These are phyloP conservation scores for Acrossocheilus fasciatus DNA, from an alignment of 2,797 vertebrate species.

Conservation along the genomic window DNA sequence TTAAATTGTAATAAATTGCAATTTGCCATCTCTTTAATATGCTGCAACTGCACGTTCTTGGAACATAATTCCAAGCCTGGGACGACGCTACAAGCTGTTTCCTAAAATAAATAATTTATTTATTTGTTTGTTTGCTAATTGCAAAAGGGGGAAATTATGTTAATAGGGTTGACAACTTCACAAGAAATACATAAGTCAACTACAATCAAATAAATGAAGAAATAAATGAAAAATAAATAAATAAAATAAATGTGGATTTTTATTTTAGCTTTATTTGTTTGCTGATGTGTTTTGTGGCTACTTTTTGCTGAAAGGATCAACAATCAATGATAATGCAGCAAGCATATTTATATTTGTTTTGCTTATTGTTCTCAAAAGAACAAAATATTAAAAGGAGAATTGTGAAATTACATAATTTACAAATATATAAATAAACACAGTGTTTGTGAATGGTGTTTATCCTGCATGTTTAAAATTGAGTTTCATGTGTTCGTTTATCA, in stretches of 20 bases:
- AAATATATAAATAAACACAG: background rate
- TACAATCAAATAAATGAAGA: background rate
- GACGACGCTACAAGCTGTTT: background rate
- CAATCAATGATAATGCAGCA: background rate
- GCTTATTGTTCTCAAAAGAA: slow-evolving; percentile 9
- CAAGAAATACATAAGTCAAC: too few species aligned
- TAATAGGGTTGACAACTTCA: too few species aligned
- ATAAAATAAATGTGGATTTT: background rate
- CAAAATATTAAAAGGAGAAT: background rate
- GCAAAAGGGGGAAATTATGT: background rate
- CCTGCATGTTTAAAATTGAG: background rate
- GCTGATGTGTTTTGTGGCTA: background rate
- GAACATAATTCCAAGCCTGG: background rate
- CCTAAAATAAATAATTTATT: background rate
- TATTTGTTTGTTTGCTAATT: background rate
- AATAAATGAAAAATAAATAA: background rate
- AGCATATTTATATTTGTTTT: background rate
- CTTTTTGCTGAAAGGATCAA: background rate
- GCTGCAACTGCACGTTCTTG: background rate
- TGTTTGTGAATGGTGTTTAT: slow-evolving; percentile 45
- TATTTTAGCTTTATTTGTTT: background rate
- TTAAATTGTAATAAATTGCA: background rate
- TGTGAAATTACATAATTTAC: background rate
- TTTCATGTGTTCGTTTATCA: slow-evolving; percentile 29
- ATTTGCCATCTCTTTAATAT: background rate